Conservation (phyloP, 1,140 invertebrate species). For the Amphibalanus amphitrite region DNA sequence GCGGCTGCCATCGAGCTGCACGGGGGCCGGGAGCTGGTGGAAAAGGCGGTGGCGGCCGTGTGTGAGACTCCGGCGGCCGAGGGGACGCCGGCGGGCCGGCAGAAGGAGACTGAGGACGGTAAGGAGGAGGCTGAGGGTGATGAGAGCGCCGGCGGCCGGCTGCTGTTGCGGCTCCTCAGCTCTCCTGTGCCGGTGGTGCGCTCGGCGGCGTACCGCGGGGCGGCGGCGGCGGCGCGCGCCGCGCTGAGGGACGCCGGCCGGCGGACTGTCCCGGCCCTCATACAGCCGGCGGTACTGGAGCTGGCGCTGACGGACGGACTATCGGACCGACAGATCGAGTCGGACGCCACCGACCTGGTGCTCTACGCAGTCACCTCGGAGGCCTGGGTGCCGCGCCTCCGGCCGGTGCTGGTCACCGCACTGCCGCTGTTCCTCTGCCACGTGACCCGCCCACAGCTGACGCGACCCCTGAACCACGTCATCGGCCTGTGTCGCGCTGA, state of each 20-base stretch:
- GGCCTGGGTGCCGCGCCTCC: background rate
- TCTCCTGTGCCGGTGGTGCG: background rate
- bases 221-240: no score
- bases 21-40: background rate
- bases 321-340: background rate
- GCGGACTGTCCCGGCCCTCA: background rate
- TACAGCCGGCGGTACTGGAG: background rate
- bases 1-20: background rate
- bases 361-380: background rate
- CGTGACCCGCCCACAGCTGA: background rate
- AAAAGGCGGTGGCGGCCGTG: background rate
- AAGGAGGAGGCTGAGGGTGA: no score
- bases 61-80: background rate
- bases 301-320: background rate
- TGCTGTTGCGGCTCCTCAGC: background rate
- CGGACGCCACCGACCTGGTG: background rate
- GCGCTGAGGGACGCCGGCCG: background rate
- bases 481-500: background rate
- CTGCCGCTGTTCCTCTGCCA: background rate
- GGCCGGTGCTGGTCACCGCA: background rate
- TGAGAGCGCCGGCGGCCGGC: no score
- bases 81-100: no score
- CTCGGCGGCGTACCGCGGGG: background rate
- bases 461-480: background rate
- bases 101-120: no score